Percentiles rank a stretch among this genome's conserved stretches.
Conservation (phyloP, 2,888 invertebrate species). For the Opisthograptis luteolata region DNA sequence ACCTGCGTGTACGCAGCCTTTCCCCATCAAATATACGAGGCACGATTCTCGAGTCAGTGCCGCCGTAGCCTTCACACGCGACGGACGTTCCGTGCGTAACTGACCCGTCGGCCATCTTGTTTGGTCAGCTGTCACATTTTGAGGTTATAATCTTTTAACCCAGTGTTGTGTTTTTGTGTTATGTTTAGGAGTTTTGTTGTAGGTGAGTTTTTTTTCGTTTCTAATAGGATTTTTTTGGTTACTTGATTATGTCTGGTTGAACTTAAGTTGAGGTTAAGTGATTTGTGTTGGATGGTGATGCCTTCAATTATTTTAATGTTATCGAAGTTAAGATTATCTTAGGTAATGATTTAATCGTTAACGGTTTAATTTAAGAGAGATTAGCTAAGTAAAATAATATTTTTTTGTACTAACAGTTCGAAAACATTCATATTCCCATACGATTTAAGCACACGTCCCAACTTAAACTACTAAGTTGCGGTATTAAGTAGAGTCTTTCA, state of each 20-base stretch:
- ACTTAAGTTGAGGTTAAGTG: slow-evolving; percentile 2
- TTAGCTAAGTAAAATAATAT: no score
- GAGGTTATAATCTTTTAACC: slow-evolving; percentile 39
- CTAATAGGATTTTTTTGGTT: not conserved
- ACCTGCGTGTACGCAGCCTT: slow-evolving; percentile 59
- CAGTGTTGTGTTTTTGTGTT: slow-evolving; percentile 32
- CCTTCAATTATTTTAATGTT: not conserved
- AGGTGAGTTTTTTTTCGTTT: slow-evolving; percentile 24
- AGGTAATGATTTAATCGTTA: no score
- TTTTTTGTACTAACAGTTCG: no score
- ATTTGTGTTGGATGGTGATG: slow-evolving; percentile 7
- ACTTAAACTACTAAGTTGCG: no score
- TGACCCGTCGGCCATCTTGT: slow-evolving; percentile 30
- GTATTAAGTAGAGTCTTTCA: no score
- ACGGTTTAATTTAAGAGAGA: no score
- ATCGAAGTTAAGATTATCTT: not conserved
- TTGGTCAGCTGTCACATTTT: slow-evolving; percentile 56
- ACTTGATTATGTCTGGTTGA: slow-evolving; percentile 12
- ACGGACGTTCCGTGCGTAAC: slow-evolving; percentile 37
- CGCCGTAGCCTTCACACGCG: slow-evolving; percentile 39
- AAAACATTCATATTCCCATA: no score
- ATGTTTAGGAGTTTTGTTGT: slow-evolving; percentile 26
- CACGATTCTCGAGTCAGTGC: slow-evolving; percentile 52
- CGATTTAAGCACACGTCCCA: no score
- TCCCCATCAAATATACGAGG: slow-evolving; percentile 40